Evolutionary conservation across 1,140 invertebrate species (phyloP), one percentile per base, ranked within the genome.

Genomic region (Drosophila pruinosa): DNA sequence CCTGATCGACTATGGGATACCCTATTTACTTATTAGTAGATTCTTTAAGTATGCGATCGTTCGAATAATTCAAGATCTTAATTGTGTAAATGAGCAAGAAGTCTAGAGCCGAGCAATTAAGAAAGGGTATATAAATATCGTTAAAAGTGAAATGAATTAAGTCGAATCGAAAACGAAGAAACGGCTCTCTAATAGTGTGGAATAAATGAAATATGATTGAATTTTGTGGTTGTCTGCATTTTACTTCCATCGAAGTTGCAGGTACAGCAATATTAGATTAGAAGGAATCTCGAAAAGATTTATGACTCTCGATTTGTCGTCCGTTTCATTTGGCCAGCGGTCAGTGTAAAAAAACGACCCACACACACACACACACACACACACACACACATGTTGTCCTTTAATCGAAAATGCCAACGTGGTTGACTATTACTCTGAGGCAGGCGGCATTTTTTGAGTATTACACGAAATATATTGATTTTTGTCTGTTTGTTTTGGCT

Each of bases 401-500:
- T 26, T 64, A 26, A 58, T 36, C 54, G 34, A 59, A 50, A 63
- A 47, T 58, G 54, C 45, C 31, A 41, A 36, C 14, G 72, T 59
- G 21, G 4, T 57, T 50, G 3, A 22, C 43, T 17, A 15, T 38
- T 28, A n/a, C n/a, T n/a, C n/a, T n/a, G n/a, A n/a, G 36, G 36
- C 36, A 14, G 36, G 36, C 31, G 12, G 3, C 34, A 15, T 41
- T 15, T 22, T 59, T 47, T 17, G 38, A 58, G 61, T 50, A 39
- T 38, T 75, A 67, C 68, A 72, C 79, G 43, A 86, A 86, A 78
- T 77, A 72, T 86, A 86, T 86, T 76, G 81, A 86, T 86, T 86
- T 86, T 86, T 77, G 64, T 86, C 53, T 86, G 81, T 88, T 86
- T 86, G 77, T 85, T 86, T 88, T 86, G 81, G 82, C 65, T 21